Evolutionary conservation across 2,113 vertebrate species (phyloP).

Genomic region (Chaetura pelagica): DNA sequence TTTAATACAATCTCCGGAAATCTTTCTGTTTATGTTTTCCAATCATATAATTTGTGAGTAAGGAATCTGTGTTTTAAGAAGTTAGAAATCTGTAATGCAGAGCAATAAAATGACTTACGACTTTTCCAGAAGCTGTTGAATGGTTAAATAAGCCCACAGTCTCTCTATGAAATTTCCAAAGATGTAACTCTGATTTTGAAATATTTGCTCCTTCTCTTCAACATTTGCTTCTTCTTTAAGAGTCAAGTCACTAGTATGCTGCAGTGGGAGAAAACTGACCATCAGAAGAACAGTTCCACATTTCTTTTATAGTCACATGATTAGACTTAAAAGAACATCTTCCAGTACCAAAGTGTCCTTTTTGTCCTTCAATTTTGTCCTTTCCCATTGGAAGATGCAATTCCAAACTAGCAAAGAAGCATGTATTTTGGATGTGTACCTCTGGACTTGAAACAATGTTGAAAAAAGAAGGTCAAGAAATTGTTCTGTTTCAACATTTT

Average conservation of each 20-base stretch:
- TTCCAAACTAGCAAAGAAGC: background rate
- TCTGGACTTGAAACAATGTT: background rate
- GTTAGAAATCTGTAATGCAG: background rate
- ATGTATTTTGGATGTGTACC: background rate
- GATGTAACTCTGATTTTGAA: slow-evolving; percentile 67
- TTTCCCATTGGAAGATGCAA: background rate
- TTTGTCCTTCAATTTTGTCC: background rate
- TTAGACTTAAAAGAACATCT: background rate
- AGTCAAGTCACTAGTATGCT: slow-evolving; percentile 70
- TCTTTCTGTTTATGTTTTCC: background rate
- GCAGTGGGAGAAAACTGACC: background rate
- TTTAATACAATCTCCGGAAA: background rate
- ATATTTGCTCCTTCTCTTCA: slow-evolving; percentile 67
- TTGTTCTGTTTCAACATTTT: background rate
- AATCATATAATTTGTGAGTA: background rate
- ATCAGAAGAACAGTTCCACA: background rate
- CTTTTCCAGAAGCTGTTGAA: slow-evolving; percentile 88
- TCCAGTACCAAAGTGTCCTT: background rate
- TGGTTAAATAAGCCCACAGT: slow-evolving; percentile 92
- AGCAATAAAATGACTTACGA: slow-evolving; percentile 73
- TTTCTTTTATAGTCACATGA: background rate
- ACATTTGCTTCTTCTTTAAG: slow-evolving; percentile 66
- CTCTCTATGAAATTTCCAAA: slow-evolving; percentile 84
- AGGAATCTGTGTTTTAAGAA: background rate
- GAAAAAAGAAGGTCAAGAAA: background rate